Base-by-base conservation (phyloP, 2,797 vertebrate genomes). In the Morus bassanus region DNA sequence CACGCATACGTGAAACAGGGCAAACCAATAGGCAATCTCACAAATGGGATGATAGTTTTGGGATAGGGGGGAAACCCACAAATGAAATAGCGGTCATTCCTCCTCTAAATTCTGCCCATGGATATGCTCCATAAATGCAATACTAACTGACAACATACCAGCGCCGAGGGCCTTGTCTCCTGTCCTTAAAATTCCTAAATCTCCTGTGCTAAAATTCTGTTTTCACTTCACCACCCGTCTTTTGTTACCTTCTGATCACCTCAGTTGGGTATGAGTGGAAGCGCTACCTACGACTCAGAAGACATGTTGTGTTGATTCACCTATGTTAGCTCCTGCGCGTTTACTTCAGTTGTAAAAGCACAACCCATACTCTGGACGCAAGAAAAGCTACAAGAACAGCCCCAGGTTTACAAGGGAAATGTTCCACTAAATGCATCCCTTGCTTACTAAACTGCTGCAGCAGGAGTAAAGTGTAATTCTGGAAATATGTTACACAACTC, bases 1-100 rank as follows among this genome's bases (percentile, higher is more conserved):
- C 3, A 4, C 0, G 19, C 3, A 4, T 3, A 18, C 25, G 27
- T 35, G 31, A 6, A 25, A 15, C 4, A 4, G 15, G 41, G n/a
- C 37, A 33, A 39, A 67, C 16, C 4, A 11, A 33, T 2, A 15
- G 9, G n/a, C 16, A 9, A 9, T 8, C 46, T 22, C 63, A 54
- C 30, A 11, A 10, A 43, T 0, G 8, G 24, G 17, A 14, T 1
- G 0, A 4, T 1, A 27, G 43, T 2, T 57, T 41, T 23, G 48
- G 41, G 33, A 33, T 0, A 5, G 46, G 13, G 18, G 23, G n/a
- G 41, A 37, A 56, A 19, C 21, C 18, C 46, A 13, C 18, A 68
- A 41, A 13, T 1, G 17, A 50, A 68, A 23, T 0, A 13, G 28
- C 4, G 2, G 21, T 10, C 12, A 16, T 19, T 65, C 7, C 45